These are phyloP conservation scores for Therioaphis trifolii DNA, from an alignment of 2,888 invertebrate species.

Conservation along the genomic window DNA sequence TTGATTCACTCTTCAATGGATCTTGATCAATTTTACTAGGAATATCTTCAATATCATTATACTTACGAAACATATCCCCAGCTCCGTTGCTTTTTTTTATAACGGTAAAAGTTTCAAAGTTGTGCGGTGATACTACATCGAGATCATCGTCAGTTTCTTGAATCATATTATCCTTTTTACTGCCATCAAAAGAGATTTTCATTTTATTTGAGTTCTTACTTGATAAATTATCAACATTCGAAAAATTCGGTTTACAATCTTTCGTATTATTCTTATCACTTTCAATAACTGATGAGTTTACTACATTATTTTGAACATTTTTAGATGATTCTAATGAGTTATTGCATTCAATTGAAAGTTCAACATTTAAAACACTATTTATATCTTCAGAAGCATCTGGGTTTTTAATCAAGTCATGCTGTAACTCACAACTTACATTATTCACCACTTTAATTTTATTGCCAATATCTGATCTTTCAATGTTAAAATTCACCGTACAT, in stretches of 20 bases:
- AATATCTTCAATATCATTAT: slow-evolving; percentile 24
- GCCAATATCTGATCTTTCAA: slow-evolving; percentile 80
- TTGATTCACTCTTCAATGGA: slow-evolving; percentile 36
- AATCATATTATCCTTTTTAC: neutral
- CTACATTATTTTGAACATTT: neutral
- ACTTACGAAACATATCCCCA: slow-evolving; percentile 19
- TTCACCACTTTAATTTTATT: slow-evolving; percentile 75
- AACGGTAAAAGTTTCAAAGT: slow-evolving; percentile 63
- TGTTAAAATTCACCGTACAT: slow-evolving; percentile 73
- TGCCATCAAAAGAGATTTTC: neutral
- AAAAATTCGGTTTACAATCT: neutral
- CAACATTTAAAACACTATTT: slow-evolving; percentile 11
- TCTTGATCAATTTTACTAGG: slow-evolving; percentile 24
- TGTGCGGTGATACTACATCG: slow-evolving; percentile 31
- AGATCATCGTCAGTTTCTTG: slow-evolving; percentile 40
- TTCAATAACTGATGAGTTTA: neutral
- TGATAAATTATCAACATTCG: slow-evolving; percentile 8
- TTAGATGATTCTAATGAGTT: slow-evolving; percentile 9
- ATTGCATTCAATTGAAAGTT: neutral
- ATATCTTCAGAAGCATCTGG: neutral
- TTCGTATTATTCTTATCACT: neutral
- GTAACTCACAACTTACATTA: slow-evolving; percentile 2
- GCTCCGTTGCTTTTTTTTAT: slow-evolving; percentile 50
- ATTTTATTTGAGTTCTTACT: neutral
- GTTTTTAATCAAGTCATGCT: slow-evolving; percentile 11